Evolutionary conservation across 2,888 invertebrate genomes (phyloP).

Genomic region (Melikaiella ostensackeni): DNA sequence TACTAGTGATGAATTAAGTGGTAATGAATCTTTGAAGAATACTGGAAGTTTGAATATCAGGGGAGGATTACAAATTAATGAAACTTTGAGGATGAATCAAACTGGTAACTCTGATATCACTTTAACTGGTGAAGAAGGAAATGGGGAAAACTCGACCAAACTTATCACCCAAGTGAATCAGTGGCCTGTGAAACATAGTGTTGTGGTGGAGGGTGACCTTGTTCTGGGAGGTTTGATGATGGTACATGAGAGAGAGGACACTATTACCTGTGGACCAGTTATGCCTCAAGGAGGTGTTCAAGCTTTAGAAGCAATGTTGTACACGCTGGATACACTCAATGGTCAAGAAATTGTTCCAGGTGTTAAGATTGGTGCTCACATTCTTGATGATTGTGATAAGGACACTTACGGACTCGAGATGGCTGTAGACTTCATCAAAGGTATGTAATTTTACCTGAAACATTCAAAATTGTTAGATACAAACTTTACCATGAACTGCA

Average conservation of each 20-base stretch:
- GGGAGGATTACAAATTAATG: background rate
- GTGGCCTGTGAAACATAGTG: conserved; percentile 93
- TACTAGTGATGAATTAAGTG: background rate
- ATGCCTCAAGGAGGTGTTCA: conserved; percentile 96
- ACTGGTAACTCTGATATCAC: background rate
- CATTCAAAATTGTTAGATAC: background rate
- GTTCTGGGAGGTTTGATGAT: conserved; percentile 96
- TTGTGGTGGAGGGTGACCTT: conserved; percentile 92
- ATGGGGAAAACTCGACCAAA: conserved; percentile 1
- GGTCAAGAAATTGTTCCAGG: conserved; percentile 84
- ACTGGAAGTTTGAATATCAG: background rate
- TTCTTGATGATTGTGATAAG: conserved; percentile 96
- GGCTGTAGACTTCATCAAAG: conserved; percentile 97
- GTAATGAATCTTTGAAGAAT: background rate
- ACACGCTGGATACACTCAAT: conserved; percentile 90
- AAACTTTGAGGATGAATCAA: background rate
- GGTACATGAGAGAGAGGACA: conserved; percentile 94
- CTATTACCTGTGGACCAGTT: conserved; percentile 92
- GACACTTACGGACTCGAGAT: conserved; percentile 97
- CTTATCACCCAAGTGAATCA: conserved; percentile 61
- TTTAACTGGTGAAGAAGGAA: background rate
- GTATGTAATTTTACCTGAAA: conserved; percentile 76
- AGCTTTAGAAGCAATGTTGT: conserved; percentile 95
- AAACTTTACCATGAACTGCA: no score
- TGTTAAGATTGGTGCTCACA: conserved; percentile 90